phyloP scores from a whole-genome alignment of 2,113 vertebrate species.

The Rhynchopsitta pachyrhyncha region DNA sequence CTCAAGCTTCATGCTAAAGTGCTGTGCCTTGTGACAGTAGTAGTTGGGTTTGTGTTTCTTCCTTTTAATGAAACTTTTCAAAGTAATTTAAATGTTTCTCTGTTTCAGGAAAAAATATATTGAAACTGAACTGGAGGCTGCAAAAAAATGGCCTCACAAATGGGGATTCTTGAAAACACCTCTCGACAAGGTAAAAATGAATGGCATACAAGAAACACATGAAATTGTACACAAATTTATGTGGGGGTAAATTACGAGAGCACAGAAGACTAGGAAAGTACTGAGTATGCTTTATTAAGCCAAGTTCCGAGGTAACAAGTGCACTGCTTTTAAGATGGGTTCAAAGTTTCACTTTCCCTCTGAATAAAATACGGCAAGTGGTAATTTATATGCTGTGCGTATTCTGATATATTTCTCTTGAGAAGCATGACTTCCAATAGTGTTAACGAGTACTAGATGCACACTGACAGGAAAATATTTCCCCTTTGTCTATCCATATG shows the following conservation, averaged over 20 bases:
- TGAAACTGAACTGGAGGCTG: slow-evolving; percentile 54
- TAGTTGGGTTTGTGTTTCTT: accelerated
- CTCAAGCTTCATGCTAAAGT: not conserved
- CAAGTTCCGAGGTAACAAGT: not conserved
- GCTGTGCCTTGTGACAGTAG: not conserved
- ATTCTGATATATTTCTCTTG: slow-evolving; percentile 23
- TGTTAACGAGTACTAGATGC: slow-evolving; percentile 53
- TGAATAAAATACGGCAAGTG: not conserved
- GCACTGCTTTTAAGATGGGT: not conserved
- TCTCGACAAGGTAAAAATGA: slow-evolving; percentile 69
- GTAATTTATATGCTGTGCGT: slow-evolving; percentile 14
- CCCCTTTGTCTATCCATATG: slow-evolving; percentile 61
- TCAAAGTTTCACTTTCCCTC: not conserved
- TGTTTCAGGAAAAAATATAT: slow-evolving; percentile 69
- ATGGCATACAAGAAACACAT: not conserved
- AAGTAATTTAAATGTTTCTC: not conserved
- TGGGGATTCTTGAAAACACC: slow-evolving; percentile 78
- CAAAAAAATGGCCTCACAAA: slow-evolving; percentile 68
- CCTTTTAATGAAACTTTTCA: not conserved
- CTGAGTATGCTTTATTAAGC: not conserved
- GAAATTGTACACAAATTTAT: not conserved
- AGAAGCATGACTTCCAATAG: slow-evolving; percentile 2
- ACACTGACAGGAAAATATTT: slow-evolving; percentile 61
- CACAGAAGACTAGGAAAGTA: not conserved
- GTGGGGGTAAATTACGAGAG: not conserved